Conservation (phyloP, 2,113 vertebrate genomes). For the Sturnira hondurensis region DNA sequence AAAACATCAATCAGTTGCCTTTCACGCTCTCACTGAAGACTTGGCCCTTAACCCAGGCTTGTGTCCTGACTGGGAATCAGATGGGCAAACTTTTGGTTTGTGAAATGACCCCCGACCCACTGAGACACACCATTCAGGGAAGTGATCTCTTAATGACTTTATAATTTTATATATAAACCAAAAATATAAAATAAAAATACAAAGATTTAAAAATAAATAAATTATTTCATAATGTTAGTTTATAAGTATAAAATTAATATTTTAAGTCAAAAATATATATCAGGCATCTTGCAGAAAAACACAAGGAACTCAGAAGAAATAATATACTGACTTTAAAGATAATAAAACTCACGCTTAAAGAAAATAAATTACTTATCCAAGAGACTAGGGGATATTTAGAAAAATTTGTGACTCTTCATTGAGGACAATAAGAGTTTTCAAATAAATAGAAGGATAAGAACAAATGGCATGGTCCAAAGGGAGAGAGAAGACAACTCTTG, state of each 20-base stretch:
- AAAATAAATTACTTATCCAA: neutral
- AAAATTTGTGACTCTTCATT: neutral
- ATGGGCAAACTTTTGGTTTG: no score
- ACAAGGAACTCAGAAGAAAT: neutral
- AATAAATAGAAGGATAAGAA: neutral
- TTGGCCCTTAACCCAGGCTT: no score
- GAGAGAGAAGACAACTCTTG: neutral
- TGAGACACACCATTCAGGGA: no score
- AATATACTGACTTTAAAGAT: neutral
- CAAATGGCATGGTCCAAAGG: neutral
- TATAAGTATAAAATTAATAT: neutral
- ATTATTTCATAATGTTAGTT: neutral
- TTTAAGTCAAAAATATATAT: neutral
- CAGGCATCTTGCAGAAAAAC: neutral
- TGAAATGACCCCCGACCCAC: no score
- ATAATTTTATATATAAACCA: neutral
- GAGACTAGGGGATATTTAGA: neutral
- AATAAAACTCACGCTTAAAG: neutral
- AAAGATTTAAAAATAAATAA: neutral
- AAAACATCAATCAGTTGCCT: no score
- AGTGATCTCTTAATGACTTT: neutral
- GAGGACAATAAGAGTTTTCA: neutral
- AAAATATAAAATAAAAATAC: neutral
- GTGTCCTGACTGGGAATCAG: no score
- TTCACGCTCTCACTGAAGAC: no score